Evolutionary conservation across 2,888 invertebrate genomes (phyloP).

Genomic region (Apodemia duryi): DNA sequence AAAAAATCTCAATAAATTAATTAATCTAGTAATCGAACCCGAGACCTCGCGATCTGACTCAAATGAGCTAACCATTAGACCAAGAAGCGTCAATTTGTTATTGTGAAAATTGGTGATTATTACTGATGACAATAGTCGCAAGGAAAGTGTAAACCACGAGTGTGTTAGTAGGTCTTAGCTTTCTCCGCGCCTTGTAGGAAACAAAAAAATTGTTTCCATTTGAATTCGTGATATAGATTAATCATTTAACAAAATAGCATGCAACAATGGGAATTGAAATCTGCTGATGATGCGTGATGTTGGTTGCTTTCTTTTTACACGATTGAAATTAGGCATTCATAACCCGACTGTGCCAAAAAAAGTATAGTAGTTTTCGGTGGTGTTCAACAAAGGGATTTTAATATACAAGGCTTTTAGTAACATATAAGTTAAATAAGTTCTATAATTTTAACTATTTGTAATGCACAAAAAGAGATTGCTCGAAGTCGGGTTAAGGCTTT

Average conservation of each 20-base stretch:
- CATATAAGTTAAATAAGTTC: no score
- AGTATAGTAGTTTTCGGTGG: no score
- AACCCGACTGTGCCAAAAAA: no score
- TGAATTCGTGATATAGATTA: slow-evolving; percentile 47
- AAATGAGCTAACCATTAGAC: not conserved
- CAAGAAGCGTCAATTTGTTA: not conserved
- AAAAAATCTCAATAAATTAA: no score
- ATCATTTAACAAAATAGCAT: slow-evolving; percentile 37
- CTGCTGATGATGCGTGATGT: not conserved
- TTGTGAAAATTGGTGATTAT: slow-evolving; percentile 30
- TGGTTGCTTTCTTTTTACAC: not conserved
- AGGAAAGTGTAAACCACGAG: slow-evolving; percentile 58
- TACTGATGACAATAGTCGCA: slow-evolving; percentile 49
- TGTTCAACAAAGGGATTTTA: no score
- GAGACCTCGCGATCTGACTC: not conserved
- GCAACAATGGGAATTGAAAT: slow-evolving; percentile 4
- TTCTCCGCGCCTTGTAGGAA: slow-evolving; percentile 49
- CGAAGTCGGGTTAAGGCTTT: no score
- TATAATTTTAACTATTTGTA: no score
- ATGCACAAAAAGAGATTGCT: no score
- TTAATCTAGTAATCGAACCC: not conserved
- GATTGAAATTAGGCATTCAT: no score
- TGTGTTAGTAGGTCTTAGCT: slow-evolving; percentile 63
- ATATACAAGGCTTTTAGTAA: no score
- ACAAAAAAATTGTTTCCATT: slow-evolving; percentile 43